Base-by-base conservation (phyloP, 2,888 invertebrate genomes). In the Thyatira batis region DNA sequence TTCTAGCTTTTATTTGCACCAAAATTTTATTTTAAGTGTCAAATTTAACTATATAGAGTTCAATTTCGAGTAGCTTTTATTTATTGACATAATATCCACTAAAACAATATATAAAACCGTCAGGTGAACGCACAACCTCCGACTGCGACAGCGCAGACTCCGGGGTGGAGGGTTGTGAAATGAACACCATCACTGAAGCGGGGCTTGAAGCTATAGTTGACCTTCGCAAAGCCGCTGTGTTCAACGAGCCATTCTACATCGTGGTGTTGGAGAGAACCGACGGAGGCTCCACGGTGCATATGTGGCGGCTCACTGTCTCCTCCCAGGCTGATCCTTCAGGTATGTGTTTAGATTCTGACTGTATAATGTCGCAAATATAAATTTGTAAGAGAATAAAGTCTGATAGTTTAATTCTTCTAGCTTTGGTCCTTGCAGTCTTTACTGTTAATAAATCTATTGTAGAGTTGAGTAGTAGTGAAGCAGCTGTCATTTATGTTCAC, bases 241-340 rank as follows among this genome's bases (percentile, higher is more conserved):
- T 99, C 80, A 97, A 97, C 78, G 98, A 99, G 73, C 97, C 97
- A 0, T 99, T 99, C 88, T 99, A 97, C 80, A 96, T 99, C 52
- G 98, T 99, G 0, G 96, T 99, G 44, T 87, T 99, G 25, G 98
- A 98, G 84, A 95, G 97, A 74, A 96, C 97, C 0, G 94, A 94
- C 49, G 95, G 95, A 11, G 96, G 96, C 1, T 96, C 96, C 39
- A 96, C 96, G 0, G 95, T 99, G 11, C 98, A 99, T 78, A 99
- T 98, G 97, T 99, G 99, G 98, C 94, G 97, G 68, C 93, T 99
- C 33, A 95, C 96, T 0, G 98, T 98, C 55, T 96, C 98, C 0
- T 98, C 98, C 0, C 95, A 96, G 67, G 83, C 82, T 11, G 89
- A 91, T 69, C 78, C 86, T 23, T 69, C 74, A 49, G 91, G 91